Percentiles rank a stretch among this genome's conserved stretches.
Conservation (phyloP, 1,140 invertebrate genomes). For the Brachionus calyciflorus region DNA sequence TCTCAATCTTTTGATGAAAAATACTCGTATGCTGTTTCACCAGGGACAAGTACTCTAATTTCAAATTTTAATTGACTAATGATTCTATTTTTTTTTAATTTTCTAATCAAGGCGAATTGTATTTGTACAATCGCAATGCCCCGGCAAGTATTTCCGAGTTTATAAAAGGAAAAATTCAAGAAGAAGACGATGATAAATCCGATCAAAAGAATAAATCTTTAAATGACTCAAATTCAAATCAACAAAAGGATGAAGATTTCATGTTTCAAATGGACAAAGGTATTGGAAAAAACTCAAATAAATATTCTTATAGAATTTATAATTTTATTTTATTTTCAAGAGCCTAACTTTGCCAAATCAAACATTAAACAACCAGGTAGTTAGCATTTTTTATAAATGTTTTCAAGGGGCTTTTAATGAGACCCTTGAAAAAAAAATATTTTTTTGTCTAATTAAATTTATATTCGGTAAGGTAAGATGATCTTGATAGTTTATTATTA, state of each 20-base stretch:
- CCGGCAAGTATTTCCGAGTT: slow-evolving; percentile 41
- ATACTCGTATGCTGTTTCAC: slow-evolving; percentile 39
- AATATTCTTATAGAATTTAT: background rate
- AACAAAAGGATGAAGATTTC: slow-evolving; percentile 41
- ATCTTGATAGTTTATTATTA: slow-evolving; percentile 44
- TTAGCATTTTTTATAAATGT: background rate
- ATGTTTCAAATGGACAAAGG: slow-evolving; percentile 47
- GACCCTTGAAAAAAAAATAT: background rate
- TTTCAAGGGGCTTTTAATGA: no score
- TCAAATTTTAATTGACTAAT: background rate
- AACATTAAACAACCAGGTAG: background rate
- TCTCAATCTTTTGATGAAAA: slow-evolving; percentile 42
- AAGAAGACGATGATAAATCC: slow-evolving; percentile 8
- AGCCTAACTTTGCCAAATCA: background rate
- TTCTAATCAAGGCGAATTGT: slow-evolving; percentile 38
- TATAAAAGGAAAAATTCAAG: slow-evolving; percentile 4
- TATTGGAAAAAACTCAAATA: background rate
- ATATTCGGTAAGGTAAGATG: slow-evolving; percentile 46
- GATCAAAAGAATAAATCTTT: no score
- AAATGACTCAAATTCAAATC: background rate
- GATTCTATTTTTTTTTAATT: background rate
- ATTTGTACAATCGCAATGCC: slow-evolving; percentile 21
- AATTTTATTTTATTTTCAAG: background rate
- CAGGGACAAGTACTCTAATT: slow-evolving; percentile 25
- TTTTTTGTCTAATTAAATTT: slow-evolving; percentile 20